Base-by-base conservation (phyloP, 2,888 invertebrate genomes). In the Synergus itoensis region DNA sequence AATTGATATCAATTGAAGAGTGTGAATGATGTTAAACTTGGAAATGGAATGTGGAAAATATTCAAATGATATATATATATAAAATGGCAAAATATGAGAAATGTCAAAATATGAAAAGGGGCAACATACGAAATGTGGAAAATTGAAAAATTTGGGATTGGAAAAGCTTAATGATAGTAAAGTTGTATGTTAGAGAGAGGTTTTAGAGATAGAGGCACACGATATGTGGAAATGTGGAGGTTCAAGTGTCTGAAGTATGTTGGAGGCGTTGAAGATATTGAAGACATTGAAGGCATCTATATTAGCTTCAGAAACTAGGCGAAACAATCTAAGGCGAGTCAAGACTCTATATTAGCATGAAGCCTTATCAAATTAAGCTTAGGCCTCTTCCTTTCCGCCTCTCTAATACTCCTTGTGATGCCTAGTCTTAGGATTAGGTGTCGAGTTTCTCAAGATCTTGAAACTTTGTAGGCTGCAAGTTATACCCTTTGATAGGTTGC, bases 261-360 rank as follows among this genome's bases (percentile, higher is more conserved):
- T 81, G 80, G 79, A 82, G 81, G 77, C 65, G 77, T 77, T 67
- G 67, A 77, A 67, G 69, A 79, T 80, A 80, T 82, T 81, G 79
- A 79, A 82, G 82, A 65, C 65, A 53, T 57, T 67, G 57, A 67
- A 67, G 69, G 80, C 79, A 79, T 81, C 82, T 82, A 82, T 69
- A 82, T 83, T 84, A 82, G 53, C 65, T 62, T 53, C 18, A 67
- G 79, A 76, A 82, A 84, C 80, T 84, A 76, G 36, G 76, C 57
- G 83, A 83, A 83, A 82, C 79, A 80, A 75, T 80, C 80, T 48
- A 57, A 62, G 62, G 69, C 78, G 36, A 82, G 82, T 83, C 80
- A 73, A 69, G 75, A 69, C 67, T 67, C 69, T 62, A 73, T 62
- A 60, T 73, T 53, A 78, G 53, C 65, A 63, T 79, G 64, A 40